Evolutionary conservation across 2,888 invertebrate species (phyloP).

Genomic region (Sturmia bella): DNA sequence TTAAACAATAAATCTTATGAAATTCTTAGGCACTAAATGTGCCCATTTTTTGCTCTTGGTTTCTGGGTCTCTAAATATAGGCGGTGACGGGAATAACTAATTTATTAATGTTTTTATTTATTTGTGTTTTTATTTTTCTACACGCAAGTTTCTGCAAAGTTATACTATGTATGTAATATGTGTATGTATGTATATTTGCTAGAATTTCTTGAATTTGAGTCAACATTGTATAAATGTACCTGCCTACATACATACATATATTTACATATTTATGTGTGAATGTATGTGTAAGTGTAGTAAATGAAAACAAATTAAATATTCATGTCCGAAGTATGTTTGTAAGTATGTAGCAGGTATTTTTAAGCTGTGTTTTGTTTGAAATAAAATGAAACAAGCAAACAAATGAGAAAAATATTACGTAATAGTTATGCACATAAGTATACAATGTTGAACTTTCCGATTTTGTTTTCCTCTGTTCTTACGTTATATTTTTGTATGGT

Average conservation of each 20-base stretch:
- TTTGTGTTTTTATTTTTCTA: conserved; percentile 25
- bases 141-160: conserved; percentile 33
- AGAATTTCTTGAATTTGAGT: conserved; percentile 17
- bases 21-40: conserved; percentile 21
- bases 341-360: conserved; percentile 8
- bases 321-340: conserved; percentile 8
- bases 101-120: conserved; percentile 15
- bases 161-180: neutral
- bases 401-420: conserved; percentile 75
- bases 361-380: conserved; percentile 74
- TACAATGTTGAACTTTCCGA: conserved; percentile 37
- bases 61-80: conserved; percentile 50
- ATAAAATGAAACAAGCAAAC: conserved; percentile 52
- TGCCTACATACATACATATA: neutral
- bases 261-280: neutral
- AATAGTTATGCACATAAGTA: conserved; percentile 75
- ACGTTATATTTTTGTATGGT: conserved; percentile 22
- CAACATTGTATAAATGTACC: neutral
- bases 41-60: neutral
- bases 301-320: conserved; percentile 9
- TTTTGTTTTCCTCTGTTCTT: conserved; percentile 52
- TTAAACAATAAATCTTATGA: conserved; percentile 28
- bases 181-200: neutral
- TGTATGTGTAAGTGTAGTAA: neutral
- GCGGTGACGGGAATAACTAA: conserved; percentile 63